Evolutionary conservation across 92 coral and sea anemone genomes (phyloP).

Genomic region (Bergia sp.): DNA sequence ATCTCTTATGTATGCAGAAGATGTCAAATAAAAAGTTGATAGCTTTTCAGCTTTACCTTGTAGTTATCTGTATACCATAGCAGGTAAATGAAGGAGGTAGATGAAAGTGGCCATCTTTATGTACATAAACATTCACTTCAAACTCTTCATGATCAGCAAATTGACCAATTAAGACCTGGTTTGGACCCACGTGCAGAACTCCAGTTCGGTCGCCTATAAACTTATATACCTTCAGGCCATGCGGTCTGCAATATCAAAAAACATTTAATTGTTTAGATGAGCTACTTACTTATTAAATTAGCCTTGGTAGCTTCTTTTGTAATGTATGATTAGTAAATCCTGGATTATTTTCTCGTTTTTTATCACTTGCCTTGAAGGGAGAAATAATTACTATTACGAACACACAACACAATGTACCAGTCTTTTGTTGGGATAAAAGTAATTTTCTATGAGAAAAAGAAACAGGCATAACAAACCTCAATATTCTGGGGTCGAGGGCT

Average conservation of each 20-base stretch:
- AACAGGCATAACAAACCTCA: conserved; percentile 34
- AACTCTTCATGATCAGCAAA: conserved; percentile 74
- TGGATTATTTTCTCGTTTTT: no score
- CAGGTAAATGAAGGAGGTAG: conserved; percentile 69
- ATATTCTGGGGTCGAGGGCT: conserved; percentile 64
- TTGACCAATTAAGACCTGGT: conserved; percentile 70
- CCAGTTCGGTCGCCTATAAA: conserved; percentile 74
- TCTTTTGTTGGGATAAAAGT: no score
- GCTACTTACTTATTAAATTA: not conserved
- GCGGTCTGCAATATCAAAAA: conserved; percentile 50
- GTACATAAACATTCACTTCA: conserved; percentile 67
- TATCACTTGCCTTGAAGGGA: no score
- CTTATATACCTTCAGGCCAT: conserved; percentile 59
- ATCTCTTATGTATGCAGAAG: not conserved
- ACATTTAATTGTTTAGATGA: not conserved
- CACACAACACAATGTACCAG: no score
- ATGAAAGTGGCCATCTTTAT: conserved; percentile 61
- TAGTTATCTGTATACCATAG: conserved; percentile 64
- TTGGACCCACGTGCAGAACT: conserved; percentile 68
- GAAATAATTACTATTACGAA: no score
- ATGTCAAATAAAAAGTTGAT: not conserved
- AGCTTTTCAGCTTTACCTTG: conserved; percentile 46
- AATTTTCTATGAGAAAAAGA: no score
- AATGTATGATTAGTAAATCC: no score
- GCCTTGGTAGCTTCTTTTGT: no score